These are phyloP conservation scores for Himalopsyche kuldschensis DNA, from an alignment of 2,888 invertebrate species.

Conservation along the genomic window DNA sequence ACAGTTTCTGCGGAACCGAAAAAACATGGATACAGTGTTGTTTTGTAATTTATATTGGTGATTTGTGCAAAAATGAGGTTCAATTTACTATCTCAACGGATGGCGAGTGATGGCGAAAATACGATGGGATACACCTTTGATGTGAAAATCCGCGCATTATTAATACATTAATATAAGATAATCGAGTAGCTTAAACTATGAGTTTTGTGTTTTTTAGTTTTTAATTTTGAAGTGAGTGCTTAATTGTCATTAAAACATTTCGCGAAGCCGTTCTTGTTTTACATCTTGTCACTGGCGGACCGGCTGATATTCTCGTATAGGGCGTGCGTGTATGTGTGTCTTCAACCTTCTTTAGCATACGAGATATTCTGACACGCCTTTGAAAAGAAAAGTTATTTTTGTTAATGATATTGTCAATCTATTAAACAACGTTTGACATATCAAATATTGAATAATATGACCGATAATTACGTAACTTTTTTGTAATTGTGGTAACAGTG, in stretches of 20 bases:
- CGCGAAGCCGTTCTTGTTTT: slow-evolving; percentile 47
- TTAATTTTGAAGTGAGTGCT: slow-evolving; percentile 42
- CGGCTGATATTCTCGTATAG: slow-evolving; percentile 61
- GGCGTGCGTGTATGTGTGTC: slow-evolving; percentile 63
- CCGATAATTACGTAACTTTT: slow-evolving; percentile 61
- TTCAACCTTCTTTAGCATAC: slow-evolving; percentile 54
- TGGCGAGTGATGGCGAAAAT: slow-evolving; percentile 63
- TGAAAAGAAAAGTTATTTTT: slow-evolving; percentile 58
- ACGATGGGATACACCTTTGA: slow-evolving; percentile 61
- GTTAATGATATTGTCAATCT: slow-evolving; percentile 45
- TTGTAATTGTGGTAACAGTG: slow-evolving; percentile 46
- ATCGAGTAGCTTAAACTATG: slow-evolving; percentile 48
- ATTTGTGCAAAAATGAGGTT: slow-evolving; percentile 60
- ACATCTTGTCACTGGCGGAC: slow-evolving; percentile 62
- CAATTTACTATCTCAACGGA: slow-evolving; percentile 59
- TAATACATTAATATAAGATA: slow-evolving; percentile 49
- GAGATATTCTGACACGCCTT: slow-evolving; percentile 61
- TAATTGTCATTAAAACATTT: slow-evolving; percentile 48
- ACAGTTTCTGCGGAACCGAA: slow-evolving; percentile 53
- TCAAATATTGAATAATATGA: slow-evolving; percentile 25
- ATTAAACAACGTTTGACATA: slow-evolving; percentile 32
- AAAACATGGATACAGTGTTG: slow-evolving; percentile 58
- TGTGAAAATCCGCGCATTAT: slow-evolving; percentile 62
- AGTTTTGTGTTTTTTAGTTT: slow-evolving; percentile 27
- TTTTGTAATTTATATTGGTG: slow-evolving; percentile 54